Percentiles rank a stretch among this genome's conserved stretches.
Conservation (phyloP, 2,888 invertebrate genomes). For the Hydrotaea cyrtoneurina region DNA sequence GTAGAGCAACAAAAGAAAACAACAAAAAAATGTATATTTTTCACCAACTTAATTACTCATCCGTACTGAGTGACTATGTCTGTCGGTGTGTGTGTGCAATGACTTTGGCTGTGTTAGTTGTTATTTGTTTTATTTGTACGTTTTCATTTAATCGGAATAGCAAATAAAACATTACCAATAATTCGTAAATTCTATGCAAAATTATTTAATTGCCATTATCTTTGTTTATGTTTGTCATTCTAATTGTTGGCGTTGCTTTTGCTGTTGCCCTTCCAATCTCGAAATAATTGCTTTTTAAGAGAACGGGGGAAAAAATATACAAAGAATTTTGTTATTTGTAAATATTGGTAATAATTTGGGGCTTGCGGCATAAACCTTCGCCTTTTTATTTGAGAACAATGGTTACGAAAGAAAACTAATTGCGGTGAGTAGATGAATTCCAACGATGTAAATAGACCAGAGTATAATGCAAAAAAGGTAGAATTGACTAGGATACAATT, state of each 20-base stretch:
- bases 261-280: neutral
- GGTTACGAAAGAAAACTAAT: too few relatives aligned
- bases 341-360: conserved; percentile 20
- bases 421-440: too few relatives aligned
- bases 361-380: neutral
- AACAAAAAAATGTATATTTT: conserved; percentile 42
- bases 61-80: neutral
- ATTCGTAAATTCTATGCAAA: conserved; percentile 26
- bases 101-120: neutral
- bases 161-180: conserved; percentile 29
- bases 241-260: conserved; percentile 43
- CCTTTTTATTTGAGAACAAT: too few relatives aligned
- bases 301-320: conserved; percentile 8
- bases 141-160: conserved; percentile 46
- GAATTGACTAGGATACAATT: too few relatives aligned
- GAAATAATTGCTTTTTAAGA: neutral
- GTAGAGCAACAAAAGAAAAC: too few relatives aligned
- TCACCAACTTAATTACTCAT: conserved; percentile 61
- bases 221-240: conserved; percentile 43
- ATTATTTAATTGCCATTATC: conserved; percentile 48
- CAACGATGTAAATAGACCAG: too few relatives aligned
- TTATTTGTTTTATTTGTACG: neutral
- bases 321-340: conserved; percentile 41
- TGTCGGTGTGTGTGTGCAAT: neutral
- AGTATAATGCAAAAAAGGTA: too few relatives aligned